A percentile compares a stretch with the other conserved stretches of the same genome.
Conservation (phyloP, 2,113 vertebrate genomes). For the Macrotus californicus region DNA sequence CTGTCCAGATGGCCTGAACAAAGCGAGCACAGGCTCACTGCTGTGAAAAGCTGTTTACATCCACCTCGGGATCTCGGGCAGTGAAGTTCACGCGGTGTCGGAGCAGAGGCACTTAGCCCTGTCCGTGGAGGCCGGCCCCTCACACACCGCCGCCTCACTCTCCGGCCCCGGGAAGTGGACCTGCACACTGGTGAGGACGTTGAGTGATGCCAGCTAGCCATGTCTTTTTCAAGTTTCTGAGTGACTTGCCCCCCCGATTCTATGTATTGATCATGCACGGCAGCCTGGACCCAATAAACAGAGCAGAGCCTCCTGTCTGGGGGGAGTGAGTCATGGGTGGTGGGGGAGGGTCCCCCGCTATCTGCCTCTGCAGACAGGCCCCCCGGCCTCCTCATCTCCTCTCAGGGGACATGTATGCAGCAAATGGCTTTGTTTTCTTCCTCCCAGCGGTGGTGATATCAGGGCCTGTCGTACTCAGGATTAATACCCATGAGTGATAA, state of each 20-base stretch:
- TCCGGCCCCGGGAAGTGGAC: constrained; percentile 20
- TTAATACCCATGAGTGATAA: constrained; percentile 32
- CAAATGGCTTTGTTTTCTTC: background rate
- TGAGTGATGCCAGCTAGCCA: constrained; percentile 33
- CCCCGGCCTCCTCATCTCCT: fast-evolving
- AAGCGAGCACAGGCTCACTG: constrained; percentile 83
- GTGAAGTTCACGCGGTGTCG: constrained; percentile 82
- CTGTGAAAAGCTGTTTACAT: constrained; percentile 93
- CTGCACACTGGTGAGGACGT: constrained; percentile 14
- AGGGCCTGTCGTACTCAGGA: constrained; percentile 29
- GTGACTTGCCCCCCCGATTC: constrained; percentile 36
- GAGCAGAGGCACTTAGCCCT: constrained; percentile 69
- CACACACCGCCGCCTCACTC: constrained; percentile 54
- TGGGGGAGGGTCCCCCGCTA: fast-evolving
- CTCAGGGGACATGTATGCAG: fast-evolving
- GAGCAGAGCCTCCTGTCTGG: fast-evolving
- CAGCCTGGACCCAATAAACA: fast-evolving
- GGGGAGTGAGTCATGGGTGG: fast-evolving
- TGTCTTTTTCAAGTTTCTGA: background rate
- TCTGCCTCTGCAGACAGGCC: background rate
- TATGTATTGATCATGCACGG: background rate
- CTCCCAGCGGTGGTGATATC: background rate
- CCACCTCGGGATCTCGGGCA: constrained; percentile 86
- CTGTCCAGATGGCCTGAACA: constrained; percentile 92
- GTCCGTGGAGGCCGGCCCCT: background rate